Evolutionary conservation across 2,113 vertebrate species (phyloP).

Genomic region (Ameiurus melas): DNA sequence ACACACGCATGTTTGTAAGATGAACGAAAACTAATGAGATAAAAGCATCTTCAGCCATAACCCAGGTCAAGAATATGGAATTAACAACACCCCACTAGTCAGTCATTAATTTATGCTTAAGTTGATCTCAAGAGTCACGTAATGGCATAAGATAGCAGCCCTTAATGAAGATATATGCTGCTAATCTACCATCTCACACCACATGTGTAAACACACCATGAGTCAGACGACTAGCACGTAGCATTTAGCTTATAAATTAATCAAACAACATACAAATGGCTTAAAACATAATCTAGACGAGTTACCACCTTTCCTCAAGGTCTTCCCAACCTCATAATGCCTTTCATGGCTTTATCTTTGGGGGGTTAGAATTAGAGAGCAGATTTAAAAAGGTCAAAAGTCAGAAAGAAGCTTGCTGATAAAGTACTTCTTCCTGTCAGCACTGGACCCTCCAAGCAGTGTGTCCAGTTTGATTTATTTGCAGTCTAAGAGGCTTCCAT

Average conservation of each 20-base stretch:
- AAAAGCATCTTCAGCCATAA: not conserved
- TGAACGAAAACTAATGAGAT: slow-evolving; percentile 30
- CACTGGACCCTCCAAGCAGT: not conserved
- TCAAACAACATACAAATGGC: not conserved
- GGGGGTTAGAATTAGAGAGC: slow-evolving; percentile 12
- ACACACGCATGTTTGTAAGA: slow-evolving; percentile 2
- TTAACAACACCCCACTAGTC: slow-evolving; percentile 11
- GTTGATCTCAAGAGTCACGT: slow-evolving; percentile 49
- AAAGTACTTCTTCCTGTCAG: slow-evolving; percentile 22
- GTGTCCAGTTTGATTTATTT: slow-evolving; percentile 32
- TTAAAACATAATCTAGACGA: not conserved
- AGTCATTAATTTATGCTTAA: slow-evolving; percentile 42
- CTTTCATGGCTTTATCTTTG: slow-evolving; percentile 8
- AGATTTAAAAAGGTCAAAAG: slow-evolving; percentile 31
- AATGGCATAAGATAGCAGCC: slow-evolving; percentile 44
- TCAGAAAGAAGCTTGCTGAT: slow-evolving; percentile 19
- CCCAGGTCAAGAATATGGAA: not conserved
- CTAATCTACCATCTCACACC: slow-evolving; percentile 28
- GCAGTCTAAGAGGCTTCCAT: slow-evolving; percentile 7
- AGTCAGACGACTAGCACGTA: not conserved
- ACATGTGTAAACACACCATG: slow-evolving; percentile 21
- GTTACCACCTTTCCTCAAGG: not conserved
- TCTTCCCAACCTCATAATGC: not conserved
- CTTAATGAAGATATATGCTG: slow-evolving; percentile 55
- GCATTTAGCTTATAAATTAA: slow-evolving; percentile 5